Evolutionary conservation across 1,140 invertebrate species (phyloP), one percentile per base, ranked within the genome.

Genomic region (Asbolus verrucosus): DNA sequence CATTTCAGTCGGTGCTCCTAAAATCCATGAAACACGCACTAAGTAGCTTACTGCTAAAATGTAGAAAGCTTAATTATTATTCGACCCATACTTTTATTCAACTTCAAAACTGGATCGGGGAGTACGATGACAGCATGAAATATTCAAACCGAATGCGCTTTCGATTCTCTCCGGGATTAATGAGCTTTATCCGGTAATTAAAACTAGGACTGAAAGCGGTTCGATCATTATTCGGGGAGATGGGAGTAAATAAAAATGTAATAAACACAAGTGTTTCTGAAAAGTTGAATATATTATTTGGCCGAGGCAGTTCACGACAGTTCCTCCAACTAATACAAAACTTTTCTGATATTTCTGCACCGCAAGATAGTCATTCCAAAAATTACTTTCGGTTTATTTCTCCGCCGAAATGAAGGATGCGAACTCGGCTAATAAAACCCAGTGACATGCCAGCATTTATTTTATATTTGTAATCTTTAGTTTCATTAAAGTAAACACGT

Each of bases 1-100:
- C 46, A 54, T 54, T 54, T 54, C 46, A 21, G 19, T 27, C 27
- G 24, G 24, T 21, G 27, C 19, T 14, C 46, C 21, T 54, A 54
- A 54, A 54, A 54, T 54, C 46, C 46, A 54, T 54, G 46, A 54
- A 54, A 54, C 46, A 54, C 46, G 46, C 46, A 54, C 46, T 54
- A 54, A 50, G 46, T 54, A 24, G 21, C 21, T 30, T 30, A 54
- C 46, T 27, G 19, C 13, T 5, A 18, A 18, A 54, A 54, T 27
- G 16, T 50, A 27, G 43, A n/a, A n/a, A 50, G 39, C 43, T 50
- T 50, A 50, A 50, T 50, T 24, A 50, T 36, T 36, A 43, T 43
- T 43, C 39, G 33, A n/a, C 11, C 33, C 33, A 36, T 36, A 36
- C 33, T 36, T 43, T 43, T 43, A 14, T 11, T 16, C 33, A 27